Conservation (phyloP, 2,113 vertebrate genomes). For the Lota lota region DNA sequence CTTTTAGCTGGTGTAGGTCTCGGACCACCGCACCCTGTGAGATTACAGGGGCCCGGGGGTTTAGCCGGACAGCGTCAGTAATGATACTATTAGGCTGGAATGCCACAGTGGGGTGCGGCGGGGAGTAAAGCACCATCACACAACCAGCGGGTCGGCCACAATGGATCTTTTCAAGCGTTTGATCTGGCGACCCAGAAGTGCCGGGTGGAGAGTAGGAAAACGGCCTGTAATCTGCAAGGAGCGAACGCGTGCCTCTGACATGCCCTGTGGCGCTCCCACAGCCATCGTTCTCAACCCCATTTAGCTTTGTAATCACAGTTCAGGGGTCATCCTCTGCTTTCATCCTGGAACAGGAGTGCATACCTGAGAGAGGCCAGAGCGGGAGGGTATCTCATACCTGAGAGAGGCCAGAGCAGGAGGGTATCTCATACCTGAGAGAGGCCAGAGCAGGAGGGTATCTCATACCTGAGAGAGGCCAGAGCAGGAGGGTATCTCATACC, state of each 20-base stretch:
- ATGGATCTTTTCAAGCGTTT: conserved; percentile 47
- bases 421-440: too few species aligned
- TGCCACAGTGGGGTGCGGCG: conserved; percentile 61
- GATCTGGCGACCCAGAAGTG: conserved; percentile 44
- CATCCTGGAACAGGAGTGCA: conserved; percentile 32
- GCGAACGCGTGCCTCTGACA: conserved; percentile 19
- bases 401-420: neutral
- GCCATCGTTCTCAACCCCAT: conserved; percentile 25
- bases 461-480: too few species aligned
- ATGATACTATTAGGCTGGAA: conserved; percentile 78
- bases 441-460: too few species aligned
- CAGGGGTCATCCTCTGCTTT: conserved; percentile 29
- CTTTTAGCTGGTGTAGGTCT: conserved; percentile 29
- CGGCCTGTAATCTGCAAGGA: conserved; percentile 57
- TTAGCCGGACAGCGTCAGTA: conserved; percentile 67
- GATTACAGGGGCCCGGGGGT: conserved; percentile 70
- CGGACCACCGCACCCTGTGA: conserved; percentile 49
- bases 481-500: too few species aligned
- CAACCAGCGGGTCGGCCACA: conserved; percentile 42
- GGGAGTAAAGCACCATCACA: conserved; percentile 35
- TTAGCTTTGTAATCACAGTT: conserved; percentile 40
- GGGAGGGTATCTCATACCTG: too few species aligned
- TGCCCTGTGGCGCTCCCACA: conserved; percentile 21
- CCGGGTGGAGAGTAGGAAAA: conserved; percentile 23
- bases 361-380: too few species aligned